Conservation (phyloP, 2,888 invertebrate species). For the Helleia helle region DNA sequence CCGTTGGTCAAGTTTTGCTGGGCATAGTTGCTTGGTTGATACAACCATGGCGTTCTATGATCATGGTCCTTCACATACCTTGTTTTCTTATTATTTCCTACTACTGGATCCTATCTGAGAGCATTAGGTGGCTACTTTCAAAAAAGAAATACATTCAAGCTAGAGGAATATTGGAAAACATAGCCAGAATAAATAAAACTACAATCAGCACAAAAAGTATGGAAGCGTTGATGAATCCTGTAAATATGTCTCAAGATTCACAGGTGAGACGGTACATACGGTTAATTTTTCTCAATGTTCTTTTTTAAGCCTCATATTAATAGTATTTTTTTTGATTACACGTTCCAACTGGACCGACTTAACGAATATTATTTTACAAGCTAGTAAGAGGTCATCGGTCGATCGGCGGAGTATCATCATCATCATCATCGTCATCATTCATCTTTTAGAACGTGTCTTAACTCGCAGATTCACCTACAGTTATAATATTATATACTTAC, state of each 20-base stretch:
- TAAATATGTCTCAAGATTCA: neutral
- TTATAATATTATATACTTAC: neutral
- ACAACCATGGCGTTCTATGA: slow-evolving; percentile 79
- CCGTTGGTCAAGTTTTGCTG: slow-evolving; percentile 79
- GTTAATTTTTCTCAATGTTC: too few relatives aligned
- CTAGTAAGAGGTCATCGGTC: too few relatives aligned
- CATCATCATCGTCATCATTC: neutral
- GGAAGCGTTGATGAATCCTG: slow-evolving; percentile 44
- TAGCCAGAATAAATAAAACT: slow-evolving; percentile 74
- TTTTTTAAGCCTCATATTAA: too few relatives aligned
- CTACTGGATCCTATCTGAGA: slow-evolving; percentile 77
- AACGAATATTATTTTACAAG: too few relatives aligned
- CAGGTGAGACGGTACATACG: slow-evolving; percentile 7
- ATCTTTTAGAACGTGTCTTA: neutral
- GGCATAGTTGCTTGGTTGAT: slow-evolving; percentile 78
- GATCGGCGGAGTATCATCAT: neutral
- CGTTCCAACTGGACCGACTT: too few relatives aligned
- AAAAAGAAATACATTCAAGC: slow-evolving; percentile 77
- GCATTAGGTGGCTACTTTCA: slow-evolving; percentile 82
- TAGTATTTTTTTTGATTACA: too few relatives aligned
- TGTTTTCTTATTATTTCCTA: slow-evolving; percentile 77
- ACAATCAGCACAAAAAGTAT: slow-evolving; percentile 25
- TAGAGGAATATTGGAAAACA: slow-evolving; percentile 70
- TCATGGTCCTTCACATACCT: slow-evolving; percentile 79
- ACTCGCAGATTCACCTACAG: neutral